Percentiles rank a stretch among this genome's conserved stretches.
These are phyloP conservation scores for Poeciliopsis paucimaculata DNA, from an alignment of 2,797 vertebrate species.

Conservation along the genomic window DNA sequence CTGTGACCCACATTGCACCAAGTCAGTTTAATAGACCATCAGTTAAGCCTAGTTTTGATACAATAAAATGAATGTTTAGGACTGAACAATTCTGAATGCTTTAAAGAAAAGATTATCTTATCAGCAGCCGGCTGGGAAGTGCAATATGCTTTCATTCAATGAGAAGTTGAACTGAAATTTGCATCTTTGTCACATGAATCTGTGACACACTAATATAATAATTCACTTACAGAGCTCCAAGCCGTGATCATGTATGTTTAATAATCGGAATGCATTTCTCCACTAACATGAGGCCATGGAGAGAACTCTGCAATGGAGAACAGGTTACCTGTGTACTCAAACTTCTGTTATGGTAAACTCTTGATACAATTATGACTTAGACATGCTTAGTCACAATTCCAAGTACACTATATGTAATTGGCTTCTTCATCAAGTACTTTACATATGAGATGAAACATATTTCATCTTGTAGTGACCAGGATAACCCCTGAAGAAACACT, in stretches of 20 bases:
- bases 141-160: background rate
- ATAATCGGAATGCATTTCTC: background rate
- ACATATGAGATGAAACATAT: background rate
- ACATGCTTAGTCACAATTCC: background rate
- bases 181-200: background rate
- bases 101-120: background rate
- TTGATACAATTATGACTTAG: background rate
- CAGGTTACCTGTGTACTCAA: background rate
- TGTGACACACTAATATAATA: background rate
- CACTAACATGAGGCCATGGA: background rate
- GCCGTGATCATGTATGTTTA: background rate
- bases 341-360: background rate
- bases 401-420: background rate
- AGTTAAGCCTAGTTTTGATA: background rate
- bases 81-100: background rate
- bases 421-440: background rate
- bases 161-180: background rate
- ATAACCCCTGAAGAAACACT: background rate
- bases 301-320: background rate
- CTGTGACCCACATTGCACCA: slow-evolving; percentile 47
- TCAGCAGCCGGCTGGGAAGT: background rate
- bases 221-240: background rate
- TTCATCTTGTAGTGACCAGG: background rate
- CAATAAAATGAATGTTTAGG: background rate
- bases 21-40: background rate